A percentile compares a stretch with the other conserved stretches of the same genome.
Conservation (phyloP, 2,113 vertebrate species). For the Chamaea fasciata region DNA sequence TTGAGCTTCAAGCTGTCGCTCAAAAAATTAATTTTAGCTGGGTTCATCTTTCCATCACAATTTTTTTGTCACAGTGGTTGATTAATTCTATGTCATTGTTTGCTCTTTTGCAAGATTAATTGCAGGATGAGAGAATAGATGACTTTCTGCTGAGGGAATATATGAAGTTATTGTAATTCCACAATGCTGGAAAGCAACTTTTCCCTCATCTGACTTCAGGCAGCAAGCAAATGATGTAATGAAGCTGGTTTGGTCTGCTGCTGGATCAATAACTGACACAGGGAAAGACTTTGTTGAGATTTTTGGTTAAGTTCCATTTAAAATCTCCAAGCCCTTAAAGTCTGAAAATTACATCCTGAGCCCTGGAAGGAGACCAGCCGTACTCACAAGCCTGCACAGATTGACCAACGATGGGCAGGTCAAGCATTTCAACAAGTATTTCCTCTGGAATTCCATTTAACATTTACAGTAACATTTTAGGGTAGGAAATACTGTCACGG, state of each 20-base stretch:
- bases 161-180: neutral
- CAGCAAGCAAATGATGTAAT: neutral
- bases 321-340: neutral
- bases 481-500: neutral
- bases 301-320: neutral
- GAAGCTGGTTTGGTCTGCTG: neutral
- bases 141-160: conserved; percentile 3
- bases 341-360: neutral
- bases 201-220: neutral
- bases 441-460: neutral
- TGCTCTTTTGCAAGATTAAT: conserved; percentile 62
- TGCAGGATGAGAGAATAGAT: conserved; percentile 34
- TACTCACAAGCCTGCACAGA: neutral
- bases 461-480: neutral
- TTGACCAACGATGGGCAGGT: rapidly evolving
- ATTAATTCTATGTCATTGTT: conserved; percentile 62
- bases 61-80: conserved; percentile 52
- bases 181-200: neutral
- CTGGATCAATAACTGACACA: neutral
- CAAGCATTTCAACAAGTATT: neutral
- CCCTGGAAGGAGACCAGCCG: neutral
- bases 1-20: conserved; percentile 43
- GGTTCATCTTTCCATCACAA: conserved; percentile 53
- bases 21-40: conserved; percentile 52
- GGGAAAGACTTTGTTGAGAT: neutral